phyloP scores from a whole-genome alignment of 2,888 invertebrate genomes.

The Listrodromus nycthemerus region DNA sequence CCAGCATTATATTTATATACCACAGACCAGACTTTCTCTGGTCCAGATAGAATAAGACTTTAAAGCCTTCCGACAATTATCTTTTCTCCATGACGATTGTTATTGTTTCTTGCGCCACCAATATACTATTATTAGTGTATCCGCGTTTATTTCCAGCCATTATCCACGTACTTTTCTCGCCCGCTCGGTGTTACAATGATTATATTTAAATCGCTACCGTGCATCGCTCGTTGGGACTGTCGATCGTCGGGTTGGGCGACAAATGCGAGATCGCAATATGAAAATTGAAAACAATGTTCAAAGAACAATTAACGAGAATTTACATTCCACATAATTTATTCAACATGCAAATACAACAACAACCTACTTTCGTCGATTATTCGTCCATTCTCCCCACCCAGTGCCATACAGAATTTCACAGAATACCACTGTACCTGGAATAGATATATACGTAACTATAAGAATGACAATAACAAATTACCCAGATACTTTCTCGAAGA shows the following conservation, averaged over 20 bases:
- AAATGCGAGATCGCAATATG: slow-evolving; percentile 6
- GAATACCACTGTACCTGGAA: slow-evolving; percentile 28
- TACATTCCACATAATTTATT: slow-evolving; percentile 8
- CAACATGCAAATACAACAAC: slow-evolving; percentile 10
- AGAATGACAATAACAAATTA: slow-evolving; percentile 16
- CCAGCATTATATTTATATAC: slow-evolving; percentile 81
- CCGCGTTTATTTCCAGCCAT: slow-evolving; percentile 48
- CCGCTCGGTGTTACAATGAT: slow-evolving; percentile 10
- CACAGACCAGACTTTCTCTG: slow-evolving; percentile 79
- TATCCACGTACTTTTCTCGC: slow-evolving; percentile 31
- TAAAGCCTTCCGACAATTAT: slow-evolving; percentile 61
- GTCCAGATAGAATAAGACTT: slow-evolving; percentile 70
- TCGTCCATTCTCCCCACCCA: neutral
- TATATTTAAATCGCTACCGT: neutral
- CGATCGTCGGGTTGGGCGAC: neutral
- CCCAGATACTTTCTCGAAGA: slow-evolving; percentile 49
- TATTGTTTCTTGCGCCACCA: slow-evolving; percentile 48
- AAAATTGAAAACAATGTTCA: neutral
- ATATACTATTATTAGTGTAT: slow-evolving; percentile 50
- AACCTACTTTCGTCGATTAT: neutral
- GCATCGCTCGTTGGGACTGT: neutral
- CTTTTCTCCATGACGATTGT: slow-evolving; percentile 47
- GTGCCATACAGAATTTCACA: slow-evolving; percentile 22
- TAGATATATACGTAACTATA: slow-evolving; percentile 16
- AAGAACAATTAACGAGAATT: slow-evolving; percentile 8